Evolutionary conservation across 2,888 invertebrate genomes (phyloP), one percentile per base, ranked within the genome.

Genomic region (Hemithea aestivaria): DNA sequence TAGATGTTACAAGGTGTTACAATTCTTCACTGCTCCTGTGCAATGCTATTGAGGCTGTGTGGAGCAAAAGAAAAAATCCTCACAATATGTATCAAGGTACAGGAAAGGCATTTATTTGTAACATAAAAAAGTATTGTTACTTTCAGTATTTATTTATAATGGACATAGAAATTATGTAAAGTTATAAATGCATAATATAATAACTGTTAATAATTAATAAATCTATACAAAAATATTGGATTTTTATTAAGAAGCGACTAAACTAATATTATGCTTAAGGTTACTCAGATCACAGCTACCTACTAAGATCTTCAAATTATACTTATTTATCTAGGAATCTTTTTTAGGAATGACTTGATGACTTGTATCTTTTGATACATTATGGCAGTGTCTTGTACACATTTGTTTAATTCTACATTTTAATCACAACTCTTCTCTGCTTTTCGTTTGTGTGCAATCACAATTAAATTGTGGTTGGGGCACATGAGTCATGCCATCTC

Each of bases 401-500:
- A 27, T 20, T 6, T 22, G 9, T 9, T 33, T 31, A 27, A 23
- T 24, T 31, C 27, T 20, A 32, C 2, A 1, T 24, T 20, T 11
- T 12, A 16, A 41, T 76, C 49, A 78, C 39, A 85, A 63, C 44
- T 85, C 84, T 54, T 78, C 77, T 38, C 56, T 81, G 8, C 37
- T 45, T n/a, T 43, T 47, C 23, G 33, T 23, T 34, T 49, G 35
- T 35, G 46, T 36, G 1, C 84, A 84, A 23, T 68, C 57, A 50
- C 81, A 84, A 20, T 59, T 46, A 47, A 70, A 73, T 25, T 56
- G 48, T 10, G 66, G 53, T 48, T 85, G 85, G 10, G 75, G 70
- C n/a, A 85, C 76, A 42, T 64, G 71, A 1, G 73, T 74, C 85
- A 85, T 87, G 10, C 56, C 71, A 36, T 76, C 56, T 24, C 44